phyloP scores from a whole-genome alignment of 2,113 vertebrate genomes.

The Melanocharis versteri region DNA sequence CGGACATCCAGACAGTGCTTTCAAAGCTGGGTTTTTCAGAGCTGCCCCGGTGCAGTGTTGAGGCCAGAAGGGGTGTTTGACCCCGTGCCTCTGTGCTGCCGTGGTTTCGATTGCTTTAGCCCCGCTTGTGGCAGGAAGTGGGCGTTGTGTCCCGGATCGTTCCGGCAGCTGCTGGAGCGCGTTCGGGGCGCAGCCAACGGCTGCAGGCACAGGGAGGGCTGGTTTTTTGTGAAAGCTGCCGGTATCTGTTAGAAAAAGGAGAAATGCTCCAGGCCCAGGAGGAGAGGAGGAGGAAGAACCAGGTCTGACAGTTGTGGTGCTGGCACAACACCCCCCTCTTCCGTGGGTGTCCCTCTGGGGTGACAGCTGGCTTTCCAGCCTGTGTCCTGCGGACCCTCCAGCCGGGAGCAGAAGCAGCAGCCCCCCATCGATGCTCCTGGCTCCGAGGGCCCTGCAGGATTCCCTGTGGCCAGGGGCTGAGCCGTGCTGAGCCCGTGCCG shows the following conservation, averaged over 20 bases:
- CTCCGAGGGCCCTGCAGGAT: neutral
- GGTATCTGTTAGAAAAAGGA: neutral
- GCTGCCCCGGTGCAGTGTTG: neutral
- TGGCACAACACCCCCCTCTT: neutral
- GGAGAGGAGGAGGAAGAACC: neutral
- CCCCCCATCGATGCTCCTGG: rapidly evolving
- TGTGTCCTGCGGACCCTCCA: rapidly evolving
- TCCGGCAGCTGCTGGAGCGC: neutral
- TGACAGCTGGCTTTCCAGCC: neutral
- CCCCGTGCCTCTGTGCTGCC: rapidly evolving
- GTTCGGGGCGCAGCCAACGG: neutral
- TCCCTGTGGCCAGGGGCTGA: neutral
- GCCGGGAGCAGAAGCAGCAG: neutral
- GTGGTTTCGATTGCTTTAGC: neutral
- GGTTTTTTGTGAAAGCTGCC: neutral
- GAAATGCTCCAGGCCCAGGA: neutral
- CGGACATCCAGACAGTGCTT: neutral
- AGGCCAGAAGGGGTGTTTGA: neutral
- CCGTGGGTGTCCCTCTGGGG: rapidly evolving
- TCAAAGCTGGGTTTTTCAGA: rapidly evolving
- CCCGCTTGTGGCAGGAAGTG: neutral
- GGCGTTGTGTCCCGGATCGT: rapidly evolving
- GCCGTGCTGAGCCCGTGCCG: neutral
- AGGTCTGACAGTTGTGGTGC: neutral
- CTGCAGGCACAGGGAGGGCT: neutral